Evolutionary conservation across 35 echinoderm and acorn worm species (phyloP).

Genomic region (Strongylocentrotus purpuratus): DNA sequence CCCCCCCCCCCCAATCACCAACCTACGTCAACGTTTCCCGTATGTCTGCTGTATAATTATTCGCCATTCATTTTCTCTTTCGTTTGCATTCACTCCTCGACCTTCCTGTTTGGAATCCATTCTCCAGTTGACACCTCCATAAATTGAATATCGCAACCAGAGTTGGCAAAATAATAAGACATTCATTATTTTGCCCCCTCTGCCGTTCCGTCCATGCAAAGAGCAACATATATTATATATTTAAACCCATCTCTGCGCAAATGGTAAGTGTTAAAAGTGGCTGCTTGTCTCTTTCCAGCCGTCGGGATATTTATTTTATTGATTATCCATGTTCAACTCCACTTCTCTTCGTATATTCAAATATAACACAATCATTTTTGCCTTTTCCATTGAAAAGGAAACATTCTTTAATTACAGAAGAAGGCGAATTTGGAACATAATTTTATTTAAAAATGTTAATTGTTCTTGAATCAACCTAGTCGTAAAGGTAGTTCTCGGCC

Average conservation of each 20-base stretch:
- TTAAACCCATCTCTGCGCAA: neutral
- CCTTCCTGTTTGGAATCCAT: neutral
- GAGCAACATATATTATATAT: slow-evolving; percentile 14
- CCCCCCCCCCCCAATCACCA: neutral
- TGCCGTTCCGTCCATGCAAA: neutral
- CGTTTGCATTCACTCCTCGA: neutral
- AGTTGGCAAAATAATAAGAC: slow-evolving; percentile 25
- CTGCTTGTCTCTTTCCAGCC: neutral
- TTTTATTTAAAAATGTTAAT: neutral
- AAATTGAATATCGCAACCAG: slow-evolving; percentile 34
- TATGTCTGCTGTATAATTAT: neutral
- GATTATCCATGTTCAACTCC: neutral
- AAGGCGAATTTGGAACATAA: neutral
- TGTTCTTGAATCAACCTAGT: neutral
- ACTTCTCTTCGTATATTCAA: neutral
- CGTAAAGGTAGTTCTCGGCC: neutral
- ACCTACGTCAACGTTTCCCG: neutral
- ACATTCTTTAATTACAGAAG: neutral
- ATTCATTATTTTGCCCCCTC: slow-evolving; percentile 24
- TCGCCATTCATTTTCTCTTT: neutral
- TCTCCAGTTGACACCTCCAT: slow-evolving; percentile 32
- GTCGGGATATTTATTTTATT: neutral
- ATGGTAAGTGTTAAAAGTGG: neutral
- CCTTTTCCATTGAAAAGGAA: too few species aligned
- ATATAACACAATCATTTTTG: too few species aligned